phyloP scores from a whole-genome alignment of 2,797 vertebrate species.

The Molossus alvarezi region DNA sequence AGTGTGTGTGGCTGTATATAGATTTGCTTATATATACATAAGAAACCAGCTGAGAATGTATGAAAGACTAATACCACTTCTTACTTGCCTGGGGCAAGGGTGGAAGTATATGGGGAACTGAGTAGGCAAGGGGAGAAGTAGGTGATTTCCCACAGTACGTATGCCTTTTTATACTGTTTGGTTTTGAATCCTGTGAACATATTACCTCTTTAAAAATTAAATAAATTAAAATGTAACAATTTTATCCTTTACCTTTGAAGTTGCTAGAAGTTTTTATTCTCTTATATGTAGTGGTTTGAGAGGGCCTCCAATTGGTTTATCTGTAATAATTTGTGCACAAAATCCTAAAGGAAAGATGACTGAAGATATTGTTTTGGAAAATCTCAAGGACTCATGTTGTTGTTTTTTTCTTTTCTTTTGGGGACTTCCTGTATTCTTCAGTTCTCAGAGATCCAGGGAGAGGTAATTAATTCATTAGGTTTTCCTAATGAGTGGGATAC shows the following conservation, averaged over 20 bases:
- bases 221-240: neutral
- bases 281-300: neutral
- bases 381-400: slow-evolving; percentile 2
- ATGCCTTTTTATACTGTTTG: neutral
- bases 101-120: too few relatives aligned
- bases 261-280: slow-evolving; percentile 33
- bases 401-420: slow-evolving; percentile 47
- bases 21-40: neutral
- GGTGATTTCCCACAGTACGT: neutral
- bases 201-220: slow-evolving; percentile 21
- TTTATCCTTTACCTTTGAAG: neutral
- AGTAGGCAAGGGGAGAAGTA: neutral
- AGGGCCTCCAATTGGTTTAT: neutral
- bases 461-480: slow-evolving; percentile 88
- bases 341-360: neutral
- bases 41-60: neutral
- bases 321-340: neutral
- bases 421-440: slow-evolving; percentile 81
- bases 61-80: neutral
- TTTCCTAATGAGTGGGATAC: slow-evolving; percentile 82
- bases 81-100: neutral
- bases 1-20: neutral
- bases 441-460: slow-evolving; percentile 87
- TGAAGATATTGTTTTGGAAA: slow-evolving; percentile 54
- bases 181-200: neutral